Conservation (phyloP, 2,888 invertebrate species). For the Ophonus ardosiacus region DNA sequence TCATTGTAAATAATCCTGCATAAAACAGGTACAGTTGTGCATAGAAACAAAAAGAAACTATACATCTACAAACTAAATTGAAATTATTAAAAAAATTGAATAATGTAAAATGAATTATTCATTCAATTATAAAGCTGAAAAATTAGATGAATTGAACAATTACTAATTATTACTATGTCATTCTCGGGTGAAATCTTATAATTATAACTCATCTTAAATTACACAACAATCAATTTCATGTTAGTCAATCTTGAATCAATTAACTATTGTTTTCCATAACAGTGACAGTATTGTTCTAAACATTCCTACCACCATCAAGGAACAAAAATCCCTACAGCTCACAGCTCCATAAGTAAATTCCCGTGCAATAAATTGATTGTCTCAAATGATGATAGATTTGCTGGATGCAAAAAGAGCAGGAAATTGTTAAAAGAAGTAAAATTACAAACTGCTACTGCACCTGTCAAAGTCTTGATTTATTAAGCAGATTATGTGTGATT, state of each 20-base stretch:
- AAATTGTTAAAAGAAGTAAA: constrained; percentile 33
- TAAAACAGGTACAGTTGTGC: too few species aligned
- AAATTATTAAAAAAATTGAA: not conserved
- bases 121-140: not conserved
- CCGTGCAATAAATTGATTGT: not conserved
- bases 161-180: constrained; percentile 30
- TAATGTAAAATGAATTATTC: not conserved
- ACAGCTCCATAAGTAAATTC: not conserved
- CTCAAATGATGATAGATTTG: constrained; percentile 38
- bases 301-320: not conserved
- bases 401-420: not conserved
- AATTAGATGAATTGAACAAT: not conserved
- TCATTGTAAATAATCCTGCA: too few species aligned
- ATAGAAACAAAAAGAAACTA: too few species aligned
- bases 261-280: constrained; percentile 24
- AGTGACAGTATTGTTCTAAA: constrained; percentile 44
- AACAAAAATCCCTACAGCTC: constrained; percentile 14
- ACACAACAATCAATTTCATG: constrained; percentile 41
- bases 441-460: constrained; percentile 28
- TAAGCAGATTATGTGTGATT: constrained; percentile 38
- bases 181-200: constrained; percentile 6
- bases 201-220: constrained; percentile 33
- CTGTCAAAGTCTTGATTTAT: constrained; percentile 38
- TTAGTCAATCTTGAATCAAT: constrained; percentile 36
- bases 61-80: too few species aligned